Evolutionary conservation across 2,113 vertebrate species (phyloP).

Genomic region (Oxyruncus cristatus): DNA sequence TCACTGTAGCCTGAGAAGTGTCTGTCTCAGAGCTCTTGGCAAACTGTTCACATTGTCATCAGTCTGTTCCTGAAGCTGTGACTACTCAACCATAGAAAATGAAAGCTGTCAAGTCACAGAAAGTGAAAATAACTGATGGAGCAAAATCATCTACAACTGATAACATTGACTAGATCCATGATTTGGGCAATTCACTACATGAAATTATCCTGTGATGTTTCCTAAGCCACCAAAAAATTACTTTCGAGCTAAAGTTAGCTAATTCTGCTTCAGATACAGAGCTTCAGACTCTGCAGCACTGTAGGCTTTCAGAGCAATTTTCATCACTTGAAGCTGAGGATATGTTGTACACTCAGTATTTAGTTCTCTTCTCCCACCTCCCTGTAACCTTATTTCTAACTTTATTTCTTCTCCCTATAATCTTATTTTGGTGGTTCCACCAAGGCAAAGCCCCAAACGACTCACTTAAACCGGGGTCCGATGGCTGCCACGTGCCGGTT

Average conservation of each 20-base stretch:
- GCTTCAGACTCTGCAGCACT: background rate
- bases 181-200: background rate
- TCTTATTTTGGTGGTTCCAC: background rate
- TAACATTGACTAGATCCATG: background rate
- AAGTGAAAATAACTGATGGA: background rate
- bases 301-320: background rate
- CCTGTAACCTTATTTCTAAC: background rate
- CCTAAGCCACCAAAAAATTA: background rate
- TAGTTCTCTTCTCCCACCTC: background rate
- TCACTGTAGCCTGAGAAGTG: background rate
- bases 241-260: background rate
- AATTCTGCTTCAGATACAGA: background rate
- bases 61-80: background rate
- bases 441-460: background rate
- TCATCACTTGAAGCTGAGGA: background rate
- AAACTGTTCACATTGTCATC: background rate
- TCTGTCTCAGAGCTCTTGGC: background rate
- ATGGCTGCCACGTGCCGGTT: conserved; percentile 94
- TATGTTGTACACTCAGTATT: background rate
- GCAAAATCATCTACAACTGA: background rate
- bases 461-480: conserved; percentile 92
- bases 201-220: background rate
- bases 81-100: background rate
- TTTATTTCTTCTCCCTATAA: background rate
- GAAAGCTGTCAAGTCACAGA: background rate